Evolutionary conservation across 2,888 invertebrate species (phyloP).

Genomic region (Reticulitermes lucifugus): DNA sequence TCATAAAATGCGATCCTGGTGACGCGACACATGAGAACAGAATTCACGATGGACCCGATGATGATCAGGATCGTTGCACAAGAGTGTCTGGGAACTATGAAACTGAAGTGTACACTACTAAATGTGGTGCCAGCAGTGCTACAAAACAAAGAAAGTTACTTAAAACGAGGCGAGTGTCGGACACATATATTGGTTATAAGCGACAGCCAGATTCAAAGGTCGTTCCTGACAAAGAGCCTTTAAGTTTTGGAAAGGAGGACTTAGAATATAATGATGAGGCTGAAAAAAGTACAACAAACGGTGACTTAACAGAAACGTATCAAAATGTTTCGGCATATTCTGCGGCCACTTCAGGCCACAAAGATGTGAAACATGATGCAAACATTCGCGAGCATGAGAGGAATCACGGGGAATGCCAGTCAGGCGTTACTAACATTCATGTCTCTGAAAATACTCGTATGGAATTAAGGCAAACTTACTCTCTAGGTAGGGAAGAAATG

Average conservation of each 20-base stretch:
- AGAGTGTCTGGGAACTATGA: neutral
- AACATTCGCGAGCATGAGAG: neutral
- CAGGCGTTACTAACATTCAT: neutral
- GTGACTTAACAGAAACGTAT: neutral
- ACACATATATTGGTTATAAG: slow-evolving; percentile 55
- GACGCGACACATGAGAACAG: neutral
- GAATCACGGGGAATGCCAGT: neutral
- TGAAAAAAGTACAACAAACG: neutral
- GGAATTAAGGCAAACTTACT: neutral
- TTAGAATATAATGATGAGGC: neutral
- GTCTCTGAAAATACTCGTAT: neutral
- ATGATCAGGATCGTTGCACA: neutral
- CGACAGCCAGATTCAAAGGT: neutral
- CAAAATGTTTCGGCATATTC: too few species aligned
- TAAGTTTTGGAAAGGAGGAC: neutral
- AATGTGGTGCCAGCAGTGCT: neutral
- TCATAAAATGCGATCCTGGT: neutral
- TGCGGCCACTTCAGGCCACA: too few species aligned
- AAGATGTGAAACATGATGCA: neutral
- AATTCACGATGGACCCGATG: neutral
- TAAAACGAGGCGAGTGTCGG: slow-evolving; percentile 58
- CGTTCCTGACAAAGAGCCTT: neutral
- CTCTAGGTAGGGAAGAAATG: neutral
- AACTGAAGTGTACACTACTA: slow-evolving; percentile 16
- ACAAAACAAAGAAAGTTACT: slow-evolving; percentile 55